Evolutionary conservation across 2,888 invertebrate genomes (phyloP), one percentile per base, ranked within the genome.

Genomic region (Drosophila fulvimacula): DNA sequence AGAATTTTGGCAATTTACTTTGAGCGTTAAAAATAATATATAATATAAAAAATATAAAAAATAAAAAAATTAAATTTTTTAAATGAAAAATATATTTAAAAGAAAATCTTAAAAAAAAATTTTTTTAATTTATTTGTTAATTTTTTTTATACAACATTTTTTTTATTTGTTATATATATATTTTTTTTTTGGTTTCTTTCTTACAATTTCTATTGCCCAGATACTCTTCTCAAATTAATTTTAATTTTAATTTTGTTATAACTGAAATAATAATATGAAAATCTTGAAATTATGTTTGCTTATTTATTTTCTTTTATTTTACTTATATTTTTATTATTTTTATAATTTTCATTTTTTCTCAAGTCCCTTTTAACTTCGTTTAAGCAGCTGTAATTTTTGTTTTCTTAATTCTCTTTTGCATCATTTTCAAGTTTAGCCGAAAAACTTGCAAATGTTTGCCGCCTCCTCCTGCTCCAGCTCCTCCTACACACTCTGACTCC

Each of bases 351-450:
- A 9, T 21, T 11, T 15, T 2, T 34, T 5, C 10, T 24, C 4
- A 21, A 10, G 10, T 24, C 21, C 15, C 9, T 36, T 19, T 39
- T 9, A 10, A n/a, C 32, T 36, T 42, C 27, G 17, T 48, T 30
- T 17, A 11, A 11, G 30, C 5, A 42, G 46, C 39, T 52, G 17
- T 39, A 55, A 60, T 61, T 57, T 49, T 32, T 32, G 6, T 41
- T 27, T 30, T 11, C 11, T 38, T 41, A 58, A 62, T 67, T 66
- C 48, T 39, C 63, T 60, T 34, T 21, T 21, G 34, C 55, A 62
- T 59, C 36, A 70, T 74, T 74, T 67, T 69, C 51, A 74, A 73
- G 73, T 73, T 73, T 64, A 73, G 49, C 34, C 30, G 53, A 68
- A 42, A 67, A 67, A 70, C 46, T 62, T 48, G 17, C 53, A 63